Conservation (phyloP, 2,888 invertebrate genomes). For the Netelia inedita region DNA sequence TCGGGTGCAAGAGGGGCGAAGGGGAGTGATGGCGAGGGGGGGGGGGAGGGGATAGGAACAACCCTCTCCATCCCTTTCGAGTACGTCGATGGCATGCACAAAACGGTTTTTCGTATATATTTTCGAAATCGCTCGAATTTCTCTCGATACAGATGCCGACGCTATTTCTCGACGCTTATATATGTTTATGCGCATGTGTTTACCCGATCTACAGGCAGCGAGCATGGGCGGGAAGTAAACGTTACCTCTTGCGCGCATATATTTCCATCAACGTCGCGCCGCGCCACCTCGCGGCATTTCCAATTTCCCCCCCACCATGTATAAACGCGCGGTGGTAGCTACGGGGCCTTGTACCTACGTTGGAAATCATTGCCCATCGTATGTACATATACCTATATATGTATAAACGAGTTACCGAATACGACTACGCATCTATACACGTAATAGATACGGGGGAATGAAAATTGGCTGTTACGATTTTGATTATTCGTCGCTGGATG, state of each 20-base stretch:
- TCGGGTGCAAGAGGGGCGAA: background rate
- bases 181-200: background rate
- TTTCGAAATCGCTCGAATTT: slow-evolving; percentile 56
- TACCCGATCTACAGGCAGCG: too few relatives aligned
- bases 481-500: too few relatives aligned
- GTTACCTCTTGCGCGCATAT: slow-evolving; percentile 26
- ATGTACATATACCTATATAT: too few relatives aligned
- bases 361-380: slow-evolving; percentile 30
- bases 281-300: slow-evolving; percentile 19
- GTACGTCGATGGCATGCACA: slow-evolving; percentile 40
- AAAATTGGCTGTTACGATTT: too few relatives aligned
- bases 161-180: slow-evolving; percentile 11
- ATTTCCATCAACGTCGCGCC: slow-evolving; percentile 47
- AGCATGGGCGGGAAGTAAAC: background rate
- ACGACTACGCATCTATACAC: background rate
- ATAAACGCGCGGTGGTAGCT: slow-evolving; percentile 1
- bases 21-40: slow-evolving; percentile 4
- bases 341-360: background rate
- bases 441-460: background rate
- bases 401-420: slow-evolving; percentile 24
- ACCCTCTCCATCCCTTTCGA: background rate
- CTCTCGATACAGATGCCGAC: slow-evolving; percentile 36
- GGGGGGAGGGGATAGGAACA: slow-evolving; percentile 17
- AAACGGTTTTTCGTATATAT: slow-evolving; percentile 50
- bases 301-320: slow-evolving; percentile 25